phyloP scores from a whole-genome alignment of 2,797 vertebrate genomes.

The Poecilia gillii region DNA sequence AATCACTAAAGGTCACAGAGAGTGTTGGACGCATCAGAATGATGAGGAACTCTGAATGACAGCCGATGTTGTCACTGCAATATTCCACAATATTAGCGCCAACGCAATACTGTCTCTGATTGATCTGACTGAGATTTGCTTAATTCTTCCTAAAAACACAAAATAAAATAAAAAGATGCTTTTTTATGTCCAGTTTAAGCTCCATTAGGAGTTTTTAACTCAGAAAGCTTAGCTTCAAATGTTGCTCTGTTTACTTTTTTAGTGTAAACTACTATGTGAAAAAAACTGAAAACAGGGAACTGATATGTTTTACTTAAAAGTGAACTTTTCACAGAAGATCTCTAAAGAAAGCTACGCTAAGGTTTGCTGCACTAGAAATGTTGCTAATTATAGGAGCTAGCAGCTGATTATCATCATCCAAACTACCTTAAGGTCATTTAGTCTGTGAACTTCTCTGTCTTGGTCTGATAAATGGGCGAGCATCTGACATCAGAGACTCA shows the following conservation, averaged over 20 bases:
- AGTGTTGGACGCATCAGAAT: not conserved
- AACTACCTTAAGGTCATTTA: not conserved
- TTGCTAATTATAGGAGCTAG: not conserved
- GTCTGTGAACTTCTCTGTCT: not conserved
- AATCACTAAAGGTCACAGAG: not conserved
- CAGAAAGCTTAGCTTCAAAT: not conserved
- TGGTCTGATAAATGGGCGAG: not conserved
- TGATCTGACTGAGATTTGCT: not conserved
- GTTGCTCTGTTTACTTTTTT: not conserved
- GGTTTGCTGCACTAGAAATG: too few species aligned
- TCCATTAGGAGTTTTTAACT: not conserved
- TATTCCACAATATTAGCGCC: not conserved
- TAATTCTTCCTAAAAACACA: not conserved
- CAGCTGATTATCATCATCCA: not conserved
- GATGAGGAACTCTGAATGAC: not conserved
- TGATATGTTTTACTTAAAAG: not conserved
- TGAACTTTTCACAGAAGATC: not conserved
- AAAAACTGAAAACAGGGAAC: not conserved
- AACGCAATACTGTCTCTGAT: not conserved
- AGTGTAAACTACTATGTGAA: not conserved
- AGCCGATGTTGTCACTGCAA: not conserved
- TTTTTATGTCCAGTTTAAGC: not conserved
- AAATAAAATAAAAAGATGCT: not conserved
- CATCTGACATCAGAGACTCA: not conserved
- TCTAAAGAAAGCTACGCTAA: not conserved